A percentile compares a stretch with the other conserved stretches of the same genome.
phyloP scores from a whole-genome alignment of 2,797 vertebrate species.

The Australoheros facetus region DNA sequence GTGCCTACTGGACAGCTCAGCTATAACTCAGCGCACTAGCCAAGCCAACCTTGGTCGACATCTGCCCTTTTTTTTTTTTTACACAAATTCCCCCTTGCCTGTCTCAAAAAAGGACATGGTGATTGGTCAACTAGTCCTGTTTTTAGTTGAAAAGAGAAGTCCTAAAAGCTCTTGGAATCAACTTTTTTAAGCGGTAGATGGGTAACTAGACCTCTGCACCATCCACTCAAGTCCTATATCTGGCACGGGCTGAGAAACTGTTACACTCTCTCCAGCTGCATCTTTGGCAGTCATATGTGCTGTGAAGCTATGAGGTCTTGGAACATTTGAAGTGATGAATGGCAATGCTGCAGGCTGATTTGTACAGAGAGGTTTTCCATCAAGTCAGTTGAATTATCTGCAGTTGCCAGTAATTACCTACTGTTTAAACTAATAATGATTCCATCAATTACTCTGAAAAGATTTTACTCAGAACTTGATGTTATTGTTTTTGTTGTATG shows the following conservation, averaged over 20 bases:
- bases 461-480: neutral
- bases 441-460: neutral
- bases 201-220: neutral
- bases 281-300: slow-evolving; percentile 12
- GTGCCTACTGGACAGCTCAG: neutral
- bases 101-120: neutral
- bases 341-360: neutral
- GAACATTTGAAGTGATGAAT: slow-evolving; percentile 20
- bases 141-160: neutral
- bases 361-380: slow-evolving; percentile 10
- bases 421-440: neutral
- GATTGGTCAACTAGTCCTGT: neutral
- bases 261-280: slow-evolving; percentile 21
- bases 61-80: neutral
- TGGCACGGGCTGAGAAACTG: slow-evolving; percentile 28
- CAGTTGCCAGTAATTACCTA: neutral
- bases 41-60: neutral
- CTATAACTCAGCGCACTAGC: neutral
- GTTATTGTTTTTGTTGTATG: neutral
- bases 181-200: neutral
- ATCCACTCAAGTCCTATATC: slow-evolving; percentile 14
- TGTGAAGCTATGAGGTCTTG: slow-evolving; percentile 12
- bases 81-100: accelerated
- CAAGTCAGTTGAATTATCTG: neutral
- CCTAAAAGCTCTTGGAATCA: neutral